Conservation (phyloP, 2,113 vertebrate species). For the Tachysurus fulvidraco region DNA sequence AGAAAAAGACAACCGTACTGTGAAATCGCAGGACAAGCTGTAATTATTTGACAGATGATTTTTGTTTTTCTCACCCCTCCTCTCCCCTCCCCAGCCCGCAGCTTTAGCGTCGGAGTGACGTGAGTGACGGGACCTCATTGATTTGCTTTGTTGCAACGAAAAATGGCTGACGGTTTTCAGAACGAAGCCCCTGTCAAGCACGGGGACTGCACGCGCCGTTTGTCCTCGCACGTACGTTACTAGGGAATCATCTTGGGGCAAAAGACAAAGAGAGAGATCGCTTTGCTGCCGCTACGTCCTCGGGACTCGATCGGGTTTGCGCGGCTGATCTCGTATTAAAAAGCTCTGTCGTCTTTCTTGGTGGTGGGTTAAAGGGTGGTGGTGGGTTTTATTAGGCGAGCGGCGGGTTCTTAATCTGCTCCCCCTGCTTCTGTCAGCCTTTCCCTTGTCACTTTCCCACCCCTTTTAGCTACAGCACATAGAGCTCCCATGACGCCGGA, state of each 20-base stretch:
- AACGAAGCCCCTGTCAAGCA: constrained; percentile 34
- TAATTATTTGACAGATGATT: constrained; percentile 62
- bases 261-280: constrained; percentile 27
- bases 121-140: constrained; percentile 57
- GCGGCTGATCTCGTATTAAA: constrained; percentile 37
- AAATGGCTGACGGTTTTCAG: constrained; percentile 38
- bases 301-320: background rate
- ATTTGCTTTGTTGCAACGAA: constrained; percentile 49
- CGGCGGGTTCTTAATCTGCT: constrained; percentile 17
- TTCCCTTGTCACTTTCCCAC: background rate
- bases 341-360: background rate
- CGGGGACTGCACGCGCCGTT: background rate
- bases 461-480: too few species aligned
- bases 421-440: constrained; percentile 20
- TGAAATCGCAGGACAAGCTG: constrained; percentile 58
- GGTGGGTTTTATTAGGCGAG: constrained; percentile 32
- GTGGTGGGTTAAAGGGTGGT: constrained; percentile 29
- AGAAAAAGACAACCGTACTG: constrained; percentile 57
- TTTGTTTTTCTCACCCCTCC: constrained; percentile 26
- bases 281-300: background rate
- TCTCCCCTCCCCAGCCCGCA: constrained; percentile 18
- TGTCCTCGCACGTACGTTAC: constrained; percentile 25
- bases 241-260: constrained; percentile 13
- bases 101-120: constrained; percentile 37
- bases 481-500: background rate